Percentiles rank a stretch among this genome's conserved stretches.
Conservation (phyloP, 2,113 vertebrate genomes). For the Lipophrys pholis region DNA sequence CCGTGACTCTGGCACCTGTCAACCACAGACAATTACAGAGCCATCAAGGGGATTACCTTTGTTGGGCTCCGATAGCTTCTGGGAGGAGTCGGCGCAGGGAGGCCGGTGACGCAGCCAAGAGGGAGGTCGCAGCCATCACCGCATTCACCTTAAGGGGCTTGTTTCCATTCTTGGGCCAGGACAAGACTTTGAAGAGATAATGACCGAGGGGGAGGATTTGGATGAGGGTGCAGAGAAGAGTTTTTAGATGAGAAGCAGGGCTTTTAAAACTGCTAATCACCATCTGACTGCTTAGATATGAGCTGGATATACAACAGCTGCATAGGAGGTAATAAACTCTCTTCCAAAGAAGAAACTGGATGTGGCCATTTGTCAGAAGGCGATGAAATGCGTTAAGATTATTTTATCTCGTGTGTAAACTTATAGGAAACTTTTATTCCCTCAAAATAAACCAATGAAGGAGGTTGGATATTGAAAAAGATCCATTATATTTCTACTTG, state of each 20-base stretch:
- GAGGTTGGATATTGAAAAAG: no score
- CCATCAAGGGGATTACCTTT: slow-evolving; percentile 71
- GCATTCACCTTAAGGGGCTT: slow-evolving; percentile 64
- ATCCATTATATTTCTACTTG: no score
- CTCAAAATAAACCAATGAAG: no score
- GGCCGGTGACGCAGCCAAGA: slow-evolving; percentile 33
- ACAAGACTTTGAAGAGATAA: slow-evolving; percentile 56
- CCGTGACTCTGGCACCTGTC: slow-evolving; percentile 57
- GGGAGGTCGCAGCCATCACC: slow-evolving; percentile 23
- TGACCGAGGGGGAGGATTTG: slow-evolving; percentile 22
- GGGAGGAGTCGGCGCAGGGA: slow-evolving; percentile 33
- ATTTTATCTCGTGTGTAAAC: no score
- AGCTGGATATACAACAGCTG: no score
- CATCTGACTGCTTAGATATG: no score
- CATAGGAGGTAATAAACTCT: no score
- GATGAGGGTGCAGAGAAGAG: slow-evolving; percentile 15
- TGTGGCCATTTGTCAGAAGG: no score
- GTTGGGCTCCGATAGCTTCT: slow-evolving; percentile 48
- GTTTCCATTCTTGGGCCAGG: slow-evolving; percentile 54
- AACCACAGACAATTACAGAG: slow-evolving; percentile 57
- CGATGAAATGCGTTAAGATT: no score
- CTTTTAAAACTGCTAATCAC: no score
- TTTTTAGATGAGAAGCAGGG: slow-evolving; percentile 20
- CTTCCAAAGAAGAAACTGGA: no score
- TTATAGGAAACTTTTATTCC: no score